Base-by-base conservation (phyloP, 37 sponge, comb jelly and placozoan genomes). In the Mnemiopsis leidyi region DNA sequence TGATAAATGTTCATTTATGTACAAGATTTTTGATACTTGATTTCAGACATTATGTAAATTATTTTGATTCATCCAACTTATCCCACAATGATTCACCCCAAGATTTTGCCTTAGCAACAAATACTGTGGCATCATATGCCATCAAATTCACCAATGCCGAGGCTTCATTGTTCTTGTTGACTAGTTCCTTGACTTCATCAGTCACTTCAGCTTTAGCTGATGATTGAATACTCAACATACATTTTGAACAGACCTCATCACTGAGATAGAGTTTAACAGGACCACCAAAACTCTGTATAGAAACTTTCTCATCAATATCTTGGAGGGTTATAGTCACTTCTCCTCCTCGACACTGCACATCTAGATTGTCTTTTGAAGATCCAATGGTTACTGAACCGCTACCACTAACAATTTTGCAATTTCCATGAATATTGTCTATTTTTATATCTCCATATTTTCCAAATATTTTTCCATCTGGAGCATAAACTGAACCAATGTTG, bases 11-110 rank as follows among this genome's bases (percentile, higher is more conserved):
- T n/a, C n/a, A n/a, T n/a, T n/a, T n/a, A n/a, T n/a, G n/a, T n/a
- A n/a, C n/a, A n/a, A n/a, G n/a, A n/a, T n/a, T n/a, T n/a, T n/a
- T n/a, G n/a, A n/a, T n/a, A n/a, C n/a, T n/a, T n/a, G n/a, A n/a
- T n/a, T n/a, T n/a, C n/a, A n/a, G n/a, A n/a, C n/a, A n/a, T n/a
- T n/a, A n/a, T n/a, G n/a, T n/a, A n/a, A n/a, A n/a, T n/a, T n/a
- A n/a, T n/a, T n/a, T n/a, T n/a, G n/a, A n/a, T n/a, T 77, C 79
- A 31, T 85, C 39, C 39, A 85, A n/a, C 90, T 85, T 85, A 18
- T 85, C 90, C 90, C 90, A 85, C 24, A 85, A 23, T 23, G 24
- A 23, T 37, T 85, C 36, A 20, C 90, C 90, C 90, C 90, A 85
- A 35, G 21, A 35, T 33, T 85, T 85, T n/a, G 90, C 90, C n/a